These are phyloP conservation scores for Periophthalmus magnuspinnatus DNA, from an alignment of 2,797 vertebrate genomes.

Conservation along the genomic window DNA sequence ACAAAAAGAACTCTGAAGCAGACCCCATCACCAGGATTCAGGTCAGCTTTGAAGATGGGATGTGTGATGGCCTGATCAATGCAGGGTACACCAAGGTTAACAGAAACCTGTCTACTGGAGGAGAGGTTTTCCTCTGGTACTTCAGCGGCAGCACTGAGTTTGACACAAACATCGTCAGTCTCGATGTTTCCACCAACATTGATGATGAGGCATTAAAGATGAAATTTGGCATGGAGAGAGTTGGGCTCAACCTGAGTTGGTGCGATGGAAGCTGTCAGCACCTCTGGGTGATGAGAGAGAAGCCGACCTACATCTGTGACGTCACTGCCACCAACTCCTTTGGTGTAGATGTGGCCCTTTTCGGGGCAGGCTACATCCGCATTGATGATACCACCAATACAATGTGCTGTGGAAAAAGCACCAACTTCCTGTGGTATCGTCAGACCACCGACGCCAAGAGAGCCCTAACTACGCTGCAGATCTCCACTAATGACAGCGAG, in stretches of 20 bases:
- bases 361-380: not conserved
- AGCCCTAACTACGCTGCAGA: not conserved
- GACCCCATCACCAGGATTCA: conserved; percentile 25
- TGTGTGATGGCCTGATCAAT: not conserved
- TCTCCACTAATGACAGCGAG: not conserved
- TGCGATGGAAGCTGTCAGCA: not conserved
- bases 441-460: not conserved
- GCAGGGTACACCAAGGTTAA: conserved; percentile 6
- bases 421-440: conserved; percentile 21
- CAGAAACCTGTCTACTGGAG: not conserved
- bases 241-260: conserved; percentile 8
- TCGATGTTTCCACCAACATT: not conserved
- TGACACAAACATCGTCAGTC: not conserved
- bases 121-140: conserved; percentile 5
- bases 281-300: conserved; percentile 15
- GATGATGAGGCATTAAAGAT: not conserved
- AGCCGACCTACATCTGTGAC: conserved; percentile 10
- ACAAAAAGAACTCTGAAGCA: no score
- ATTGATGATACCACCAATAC: conserved; percentile 16
- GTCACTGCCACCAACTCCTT: conserved; percentile 1
- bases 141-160: not conserved
- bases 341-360: not conserved
- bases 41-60: not conserved
- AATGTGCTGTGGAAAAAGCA: accelerated
- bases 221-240: not conserved